Evolutionary conservation across 2,888 invertebrate species (phyloP), one percentile per base, ranked within the genome.

Genomic region (Lissonota sp.): DNA sequence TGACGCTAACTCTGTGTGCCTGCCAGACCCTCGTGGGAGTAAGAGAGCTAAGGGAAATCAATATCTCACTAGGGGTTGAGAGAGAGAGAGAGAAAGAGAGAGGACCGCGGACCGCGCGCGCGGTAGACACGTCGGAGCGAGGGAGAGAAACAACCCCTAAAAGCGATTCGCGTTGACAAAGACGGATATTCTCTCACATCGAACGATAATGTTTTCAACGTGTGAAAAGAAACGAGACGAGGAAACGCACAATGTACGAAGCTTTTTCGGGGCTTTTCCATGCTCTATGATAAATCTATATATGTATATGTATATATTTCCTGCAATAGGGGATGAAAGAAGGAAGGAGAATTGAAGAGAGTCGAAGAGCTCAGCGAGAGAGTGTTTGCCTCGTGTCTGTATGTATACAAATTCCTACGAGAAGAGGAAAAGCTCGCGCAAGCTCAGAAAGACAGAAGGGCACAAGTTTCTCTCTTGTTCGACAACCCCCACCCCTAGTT

Each of bases 61-160:
- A 91, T 91, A 91, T 91, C 91, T 91, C 91, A 91, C 91, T 89
- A 88, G 91, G 90, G 90, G 90, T 88, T 87, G 88, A 88, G 88
- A 87, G 80, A 12, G 60, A 40, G 60, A 60, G 42, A 60, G 60
- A 42, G 60, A 60, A 12, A n/a, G 39, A 39, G 39, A 39, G n/a
- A 58, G 26, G n/a, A 37, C 26, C 26, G 26, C 26, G 26, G 26
- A 49, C n/a, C 5, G 12, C 12, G 49, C 53, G 26, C 26, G 26
- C 14, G 53, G 53, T 14, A 53, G 53, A 14, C 12, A 53, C 14
- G n/a, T n/a, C n/a, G 14, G 78, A 75, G 71, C 80, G 69, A 80
- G 80, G 55, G 81, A 72, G 84, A 85, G 83, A 67, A 75, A 72
- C 79, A 83, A 80, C 81, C 72, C 26, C 26, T 26, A 26, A 26